Conservation (phyloP, 2,797 vertebrate genomes). For the Chloroceryle amazona region DNA sequence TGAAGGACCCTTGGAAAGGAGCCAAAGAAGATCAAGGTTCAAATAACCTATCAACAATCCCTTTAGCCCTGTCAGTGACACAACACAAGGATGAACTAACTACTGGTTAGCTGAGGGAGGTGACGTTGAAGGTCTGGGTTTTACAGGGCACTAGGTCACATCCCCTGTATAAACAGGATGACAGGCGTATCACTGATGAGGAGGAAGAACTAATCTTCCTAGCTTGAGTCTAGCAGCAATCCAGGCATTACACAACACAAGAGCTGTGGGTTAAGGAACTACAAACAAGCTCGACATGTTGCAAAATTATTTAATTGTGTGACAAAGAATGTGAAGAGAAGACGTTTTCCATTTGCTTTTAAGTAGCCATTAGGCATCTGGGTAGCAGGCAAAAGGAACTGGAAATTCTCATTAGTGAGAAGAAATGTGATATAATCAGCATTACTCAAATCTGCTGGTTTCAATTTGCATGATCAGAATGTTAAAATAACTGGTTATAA, state of each 20-base stretch:
- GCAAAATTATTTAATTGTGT: constrained; percentile 43
- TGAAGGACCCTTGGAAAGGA: neutral
- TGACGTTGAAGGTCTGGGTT: neutral
- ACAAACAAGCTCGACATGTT: constrained; percentile 40
- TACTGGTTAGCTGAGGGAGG: neutral
- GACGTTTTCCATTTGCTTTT: constrained; percentile 47
- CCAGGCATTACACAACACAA: constrained; percentile 5
- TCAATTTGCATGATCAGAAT: constrained; percentile 38
- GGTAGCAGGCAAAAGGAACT: constrained; percentile 48
- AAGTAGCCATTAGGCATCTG: neutral
- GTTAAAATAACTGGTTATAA: constrained; percentile 65
- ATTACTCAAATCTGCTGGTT: constrained; percentile 63
- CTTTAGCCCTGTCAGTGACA: neutral
- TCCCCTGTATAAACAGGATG: constrained; percentile 5
- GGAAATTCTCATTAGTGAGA: constrained; percentile 65
- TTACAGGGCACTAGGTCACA: constrained; percentile 9
- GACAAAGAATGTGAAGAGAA: constrained; percentile 51
- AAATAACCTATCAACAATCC: rapidly evolving
- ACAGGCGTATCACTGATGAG: neutral
- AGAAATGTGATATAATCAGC: constrained; percentile 67
- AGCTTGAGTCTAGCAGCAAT: neutral
- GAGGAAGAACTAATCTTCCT: constrained; percentile 7
- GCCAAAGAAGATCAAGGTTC: neutral
- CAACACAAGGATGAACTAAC: neutral
- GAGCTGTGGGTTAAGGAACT: constrained; percentile 23